Evolutionary conservation across 1,140 invertebrate genomes (phyloP), one percentile per base, ranked within the genome.

Genomic region (Drosophila repletoides): DNA sequence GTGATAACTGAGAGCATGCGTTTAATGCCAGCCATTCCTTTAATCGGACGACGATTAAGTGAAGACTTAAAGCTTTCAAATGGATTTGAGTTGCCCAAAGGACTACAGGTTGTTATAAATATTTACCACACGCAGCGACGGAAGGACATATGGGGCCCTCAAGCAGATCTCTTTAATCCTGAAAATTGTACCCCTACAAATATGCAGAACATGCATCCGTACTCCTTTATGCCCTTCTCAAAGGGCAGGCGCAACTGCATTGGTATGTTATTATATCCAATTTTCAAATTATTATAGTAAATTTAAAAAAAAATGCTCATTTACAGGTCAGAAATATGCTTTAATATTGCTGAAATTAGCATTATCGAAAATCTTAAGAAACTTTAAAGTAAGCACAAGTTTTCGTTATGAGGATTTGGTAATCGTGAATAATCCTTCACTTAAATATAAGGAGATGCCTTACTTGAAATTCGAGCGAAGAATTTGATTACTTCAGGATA

Each of bases 1-100:
- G 92, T 93, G 1, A 90, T 95, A 2, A 93, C 93, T 69, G 94
- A 95, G 88, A 91, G 92, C 5, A 59, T 94, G 45, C 89, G 94
- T 70, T 34, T 88, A 7, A 86, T 89, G 15, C 60, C 89, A 2
- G 31, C 76, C 0, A 31, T 86, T 26, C 87, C 88, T 0, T 2
- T 88, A 0, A 38, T 67, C 0, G 38, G 43, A 0, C 56, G 84
- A 9, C 33, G 64, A 45, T 33, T 45, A 0, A 60, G 24, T 4
- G 10, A 72, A 0, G 51, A 77, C 26, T 6, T 89, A 0, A 17
- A 15, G 1, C 60, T 88, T 0, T 72, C 74, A 1, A 88, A 79
- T 14, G 76, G 73, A 0, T 43, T 86, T 22, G 26, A 53, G 2
- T 12, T 90, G 5, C 89, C 89, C 0, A 41, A 77, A 15, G 79